These are phyloP conservation scores for Hydrozoanthus tunicans DNA, from an alignment of 64 coral and sea anemone genomes.

Conservation along the genomic window DNA sequence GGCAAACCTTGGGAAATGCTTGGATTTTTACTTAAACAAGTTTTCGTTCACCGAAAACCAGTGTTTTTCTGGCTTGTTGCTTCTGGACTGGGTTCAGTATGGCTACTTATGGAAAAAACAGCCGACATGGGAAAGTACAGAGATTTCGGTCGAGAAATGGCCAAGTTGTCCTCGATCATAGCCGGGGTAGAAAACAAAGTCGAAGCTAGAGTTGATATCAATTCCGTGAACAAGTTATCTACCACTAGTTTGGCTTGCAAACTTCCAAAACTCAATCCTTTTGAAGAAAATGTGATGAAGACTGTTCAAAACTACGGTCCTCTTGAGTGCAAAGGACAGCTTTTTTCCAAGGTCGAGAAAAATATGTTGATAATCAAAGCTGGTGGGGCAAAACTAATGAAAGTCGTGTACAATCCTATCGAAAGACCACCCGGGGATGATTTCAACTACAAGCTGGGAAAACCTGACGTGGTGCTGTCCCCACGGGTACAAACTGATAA, in stretches of 20 bases:
- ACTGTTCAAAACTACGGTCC: constrained; percentile 11
- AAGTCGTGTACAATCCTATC: constrained; percentile 43
- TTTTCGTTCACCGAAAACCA: constrained; percentile 33
- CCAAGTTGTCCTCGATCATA: background rate
- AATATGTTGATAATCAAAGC: constrained; percentile 16
- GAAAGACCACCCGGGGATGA: constrained; percentile 33
- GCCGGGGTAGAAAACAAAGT: background rate
- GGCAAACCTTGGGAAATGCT: background rate
- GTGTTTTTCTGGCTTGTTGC: constrained; percentile 8
- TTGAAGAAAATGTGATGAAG: constrained; percentile 35
- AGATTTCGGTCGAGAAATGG: background rate
- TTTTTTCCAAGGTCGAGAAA: constrained; percentile 4
- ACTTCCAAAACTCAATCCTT: constrained; percentile 45
- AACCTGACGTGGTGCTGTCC: constrained; percentile 25
- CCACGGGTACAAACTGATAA: background rate
- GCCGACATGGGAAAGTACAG: constrained; percentile 18
- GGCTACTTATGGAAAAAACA: background rate
- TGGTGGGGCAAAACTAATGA: background rate
- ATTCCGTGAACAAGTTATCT: background rate
- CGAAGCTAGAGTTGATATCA: background rate
- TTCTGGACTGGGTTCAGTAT: background rate
- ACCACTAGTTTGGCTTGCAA: background rate
- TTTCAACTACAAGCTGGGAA: constrained; percentile 33
- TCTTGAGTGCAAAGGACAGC: constrained; percentile 21
- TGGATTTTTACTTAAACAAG: background rate